These are phyloP conservation scores for Microcebus tavaratra DNA, from an alignment of 2,113 vertebrate species.

Conservation along the genomic window DNA sequence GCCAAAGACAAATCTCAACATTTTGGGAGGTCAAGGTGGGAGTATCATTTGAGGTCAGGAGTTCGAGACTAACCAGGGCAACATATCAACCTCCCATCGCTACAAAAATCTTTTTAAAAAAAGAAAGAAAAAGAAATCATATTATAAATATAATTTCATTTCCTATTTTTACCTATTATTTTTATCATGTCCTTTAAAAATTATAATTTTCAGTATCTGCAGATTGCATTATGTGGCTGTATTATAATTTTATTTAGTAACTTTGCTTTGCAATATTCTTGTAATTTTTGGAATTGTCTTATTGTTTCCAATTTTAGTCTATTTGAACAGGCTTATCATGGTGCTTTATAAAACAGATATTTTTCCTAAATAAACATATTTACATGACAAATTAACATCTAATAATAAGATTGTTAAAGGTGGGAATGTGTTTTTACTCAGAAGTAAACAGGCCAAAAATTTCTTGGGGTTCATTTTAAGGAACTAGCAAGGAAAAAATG, in stretches of 20 bases:
- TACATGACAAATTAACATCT: conserved; percentile 21
- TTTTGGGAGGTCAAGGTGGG: no score
- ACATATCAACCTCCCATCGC: background rate
- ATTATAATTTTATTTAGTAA: conserved; percentile 41
- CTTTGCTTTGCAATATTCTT: background rate
- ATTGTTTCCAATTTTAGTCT: background rate
- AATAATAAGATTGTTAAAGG: background rate
- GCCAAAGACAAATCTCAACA: no score
- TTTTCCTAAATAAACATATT: conserved; percentile 16
- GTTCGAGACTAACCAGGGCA: no score
- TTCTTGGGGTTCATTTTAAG: background rate
- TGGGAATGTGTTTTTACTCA: background rate
- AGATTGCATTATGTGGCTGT: background rate
- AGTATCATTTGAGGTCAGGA: no score
- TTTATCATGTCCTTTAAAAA: background rate
- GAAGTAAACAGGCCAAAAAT: background rate
- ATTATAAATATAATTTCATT: background rate
- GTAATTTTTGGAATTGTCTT: conserved; percentile 6
- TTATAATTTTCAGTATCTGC: background rate
- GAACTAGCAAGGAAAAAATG: background rate
- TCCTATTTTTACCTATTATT: background rate
- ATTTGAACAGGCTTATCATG: background rate
- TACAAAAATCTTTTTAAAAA: background rate
- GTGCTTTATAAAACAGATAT: background rate
- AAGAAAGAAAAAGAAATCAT: background rate